A percentile compares a stretch with the other conserved stretches of the same genome.
phyloP scores from a whole-genome alignment of 2,797 vertebrate species.

The Zenarchopterus dispar region DNA sequence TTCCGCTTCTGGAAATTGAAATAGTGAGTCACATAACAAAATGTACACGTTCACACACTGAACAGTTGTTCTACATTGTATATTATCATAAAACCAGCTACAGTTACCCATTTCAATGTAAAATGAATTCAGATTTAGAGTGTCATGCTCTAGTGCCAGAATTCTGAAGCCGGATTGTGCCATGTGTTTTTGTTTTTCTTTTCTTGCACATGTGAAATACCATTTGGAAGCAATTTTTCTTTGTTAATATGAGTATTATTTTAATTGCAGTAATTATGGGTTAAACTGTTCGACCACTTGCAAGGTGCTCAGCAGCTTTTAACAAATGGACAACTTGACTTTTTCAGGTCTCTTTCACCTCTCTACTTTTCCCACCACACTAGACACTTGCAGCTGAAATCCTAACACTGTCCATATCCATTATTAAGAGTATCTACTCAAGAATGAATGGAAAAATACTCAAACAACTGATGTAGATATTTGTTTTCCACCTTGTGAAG shows the following conservation, averaged over 20 bases:
- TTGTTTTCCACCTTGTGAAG: too few relatives aligned
- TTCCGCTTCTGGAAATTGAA: conserved; percentile 19
- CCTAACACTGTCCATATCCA: neutral
- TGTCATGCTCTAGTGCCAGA: conserved; percentile 60
- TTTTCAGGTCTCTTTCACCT: conserved; percentile 45
- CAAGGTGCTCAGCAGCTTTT: conserved; percentile 71
- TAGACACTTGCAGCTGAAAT: conserved; percentile 4
- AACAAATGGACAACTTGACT: conserved; percentile 68
- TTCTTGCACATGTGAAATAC: conserved; percentile 64
- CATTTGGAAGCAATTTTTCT: conserved; percentile 87
- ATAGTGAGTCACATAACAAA: conserved; percentile 24
- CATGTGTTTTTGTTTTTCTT: conserved; percentile 75
- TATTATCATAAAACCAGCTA: conserved; percentile 42
- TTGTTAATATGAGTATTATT: conserved; percentile 87
- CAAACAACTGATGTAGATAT: too few relatives aligned
- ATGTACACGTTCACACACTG: conserved; percentile 5
- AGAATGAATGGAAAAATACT: neutral
- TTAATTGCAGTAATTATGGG: conserved; percentile 86
- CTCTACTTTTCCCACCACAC: conserved; percentile 30
- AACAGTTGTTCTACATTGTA: conserved; percentile 15
- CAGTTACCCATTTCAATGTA: conserved; percentile 51
- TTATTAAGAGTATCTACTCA: neutral
- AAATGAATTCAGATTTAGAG: conserved; percentile 67
- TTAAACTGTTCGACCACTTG: conserved; percentile 82
- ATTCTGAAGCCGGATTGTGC: conserved; percentile 54